phyloP scores from a whole-genome alignment of 2,797 vertebrate species.

The Pristis pectinata region DNA sequence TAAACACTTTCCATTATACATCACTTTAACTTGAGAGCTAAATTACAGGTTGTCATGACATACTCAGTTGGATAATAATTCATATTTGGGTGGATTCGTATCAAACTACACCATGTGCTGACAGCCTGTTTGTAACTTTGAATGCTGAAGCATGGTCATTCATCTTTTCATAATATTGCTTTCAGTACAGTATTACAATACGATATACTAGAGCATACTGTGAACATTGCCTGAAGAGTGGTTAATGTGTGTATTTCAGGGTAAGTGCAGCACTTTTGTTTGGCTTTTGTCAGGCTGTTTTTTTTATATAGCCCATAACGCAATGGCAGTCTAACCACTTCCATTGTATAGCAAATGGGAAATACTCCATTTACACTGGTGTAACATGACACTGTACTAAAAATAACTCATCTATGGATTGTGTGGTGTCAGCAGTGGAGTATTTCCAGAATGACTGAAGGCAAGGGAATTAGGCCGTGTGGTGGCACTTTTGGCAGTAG shows the following conservation, averaged over 20 bases:
- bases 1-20: constrained; percentile 9
- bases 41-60: constrained; percentile 20
- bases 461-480: background rate
- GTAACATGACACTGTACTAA: constrained; percentile 6
- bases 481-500: background rate
- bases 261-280: background rate
- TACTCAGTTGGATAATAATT: constrained; percentile 7
- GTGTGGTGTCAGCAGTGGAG: background rate
- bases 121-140: constrained; percentile 10
- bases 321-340: background rate
- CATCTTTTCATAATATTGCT: background rate
- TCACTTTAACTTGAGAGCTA: constrained; percentile 25
- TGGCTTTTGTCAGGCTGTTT: constrained; percentile 4
- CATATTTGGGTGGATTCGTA: background rate
- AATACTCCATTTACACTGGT: background rate
- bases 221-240: background rate
- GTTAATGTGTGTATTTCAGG: background rate
- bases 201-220: background rate
- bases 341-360: constrained; percentile 4
- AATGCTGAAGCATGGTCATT: background rate
- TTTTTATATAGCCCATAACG: background rate
- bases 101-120: background rate
- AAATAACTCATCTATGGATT: constrained; percentile 27
- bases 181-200: background rate
- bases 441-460: background rate